Evolutionary conservation across 2,113 vertebrate species (phyloP).

Genomic region (Barnardius zonarius): DNA sequence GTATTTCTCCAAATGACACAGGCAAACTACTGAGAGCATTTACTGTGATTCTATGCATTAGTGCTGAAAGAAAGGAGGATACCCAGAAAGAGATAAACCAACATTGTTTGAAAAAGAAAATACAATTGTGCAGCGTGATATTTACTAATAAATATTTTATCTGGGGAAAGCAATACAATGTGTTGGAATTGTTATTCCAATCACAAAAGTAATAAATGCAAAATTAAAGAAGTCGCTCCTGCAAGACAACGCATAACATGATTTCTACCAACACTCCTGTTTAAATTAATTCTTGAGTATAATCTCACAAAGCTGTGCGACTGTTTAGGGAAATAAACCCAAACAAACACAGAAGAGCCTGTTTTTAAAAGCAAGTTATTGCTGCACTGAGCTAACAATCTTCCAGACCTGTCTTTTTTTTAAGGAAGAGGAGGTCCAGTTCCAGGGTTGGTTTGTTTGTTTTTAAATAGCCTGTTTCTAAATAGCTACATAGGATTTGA

Average conservation of each 20-base stretch:
- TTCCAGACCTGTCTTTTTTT: neutral
- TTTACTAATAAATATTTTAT: slow-evolving; percentile 72
- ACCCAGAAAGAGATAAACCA: neutral
- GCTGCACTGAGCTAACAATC: neutral
- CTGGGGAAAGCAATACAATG: slow-evolving; percentile 34
- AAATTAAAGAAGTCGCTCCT: slow-evolving; percentile 57
- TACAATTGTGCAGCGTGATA: neutral
- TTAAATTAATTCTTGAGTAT: slow-evolving; percentile 49
- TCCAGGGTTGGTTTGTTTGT: neutral
- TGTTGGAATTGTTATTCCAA: slow-evolving; percentile 5
- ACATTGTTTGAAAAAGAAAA: neutral
- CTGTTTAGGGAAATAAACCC: neutral
- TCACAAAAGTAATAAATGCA: slow-evolving; percentile 56
- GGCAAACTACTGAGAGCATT: neutral
- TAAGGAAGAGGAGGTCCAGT: neutral
- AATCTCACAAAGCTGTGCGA: slow-evolving; percentile 16
- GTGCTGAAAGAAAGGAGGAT: neutral
- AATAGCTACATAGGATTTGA: neutral
- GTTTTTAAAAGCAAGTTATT: neutral
- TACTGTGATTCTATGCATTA: neutral
- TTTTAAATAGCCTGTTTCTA: slow-evolving; percentile 34
- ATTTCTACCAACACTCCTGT: slow-evolving; percentile 13
- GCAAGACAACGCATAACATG: neutral
- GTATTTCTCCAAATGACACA: neutral
- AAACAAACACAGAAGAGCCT: neutral